These are phyloP conservation scores for Phasia obesa DNA, from an alignment of 2,888 invertebrate species.

Conservation along the genomic window DNA sequence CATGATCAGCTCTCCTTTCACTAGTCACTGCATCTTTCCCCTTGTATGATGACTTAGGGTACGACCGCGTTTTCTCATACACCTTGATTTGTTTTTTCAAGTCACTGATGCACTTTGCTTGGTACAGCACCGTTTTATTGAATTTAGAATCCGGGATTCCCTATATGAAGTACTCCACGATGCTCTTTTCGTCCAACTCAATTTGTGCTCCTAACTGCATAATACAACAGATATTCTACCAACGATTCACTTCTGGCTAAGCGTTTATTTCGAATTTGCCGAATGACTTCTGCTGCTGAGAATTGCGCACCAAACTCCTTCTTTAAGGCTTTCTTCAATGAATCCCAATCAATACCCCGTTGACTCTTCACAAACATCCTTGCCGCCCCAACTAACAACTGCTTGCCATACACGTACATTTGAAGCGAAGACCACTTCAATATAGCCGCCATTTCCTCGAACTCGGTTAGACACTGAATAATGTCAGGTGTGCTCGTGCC, in stretches of 20 bases:
- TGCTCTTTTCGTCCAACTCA: no score
- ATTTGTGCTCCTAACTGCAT: no score
- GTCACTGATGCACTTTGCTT: no score
- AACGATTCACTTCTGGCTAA: conserved; percentile 50
- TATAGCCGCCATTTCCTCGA: conserved; percentile 47
- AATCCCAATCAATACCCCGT: no score
- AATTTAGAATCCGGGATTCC: conserved; percentile 1
- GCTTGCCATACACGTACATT: conserved; percentile 51
- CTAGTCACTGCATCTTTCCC: background rate
- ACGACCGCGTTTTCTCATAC: background rate
- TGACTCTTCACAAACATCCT: no score
- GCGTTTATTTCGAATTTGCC: conserved; percentile 42
- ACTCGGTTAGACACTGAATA: conserved; percentile 15
- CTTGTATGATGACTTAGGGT: conserved; percentile 5
- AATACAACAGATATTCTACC: no score
- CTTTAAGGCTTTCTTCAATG: no score
- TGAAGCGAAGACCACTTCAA: conserved; percentile 45
- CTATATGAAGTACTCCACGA: no score
- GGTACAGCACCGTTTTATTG: conserved; percentile 28
- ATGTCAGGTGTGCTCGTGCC: no score
- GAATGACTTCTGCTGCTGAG: conserved; percentile 53
- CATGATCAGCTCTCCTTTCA: background rate
- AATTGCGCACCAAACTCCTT: no score
- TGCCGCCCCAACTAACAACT: conserved; percentile 23
- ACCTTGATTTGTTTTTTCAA: background rate